A percentile compares a stretch with the other conserved stretches of the same genome.
phyloP scores from a whole-genome alignment of 2,797 vertebrate genomes.

The Iguana delicatissima region DNA sequence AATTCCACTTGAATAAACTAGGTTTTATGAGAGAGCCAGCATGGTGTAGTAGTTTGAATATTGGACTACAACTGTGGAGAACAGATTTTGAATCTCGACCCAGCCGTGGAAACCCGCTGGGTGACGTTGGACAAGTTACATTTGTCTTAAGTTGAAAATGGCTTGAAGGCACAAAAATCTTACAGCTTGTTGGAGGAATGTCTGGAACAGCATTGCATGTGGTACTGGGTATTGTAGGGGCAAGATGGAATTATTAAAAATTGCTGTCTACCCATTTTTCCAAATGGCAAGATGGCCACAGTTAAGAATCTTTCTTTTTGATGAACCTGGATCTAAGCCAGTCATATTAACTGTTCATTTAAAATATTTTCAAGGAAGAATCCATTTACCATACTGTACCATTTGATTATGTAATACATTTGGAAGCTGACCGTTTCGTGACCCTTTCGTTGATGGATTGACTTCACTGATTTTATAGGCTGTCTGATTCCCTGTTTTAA shows the following conservation, averaged over 20 bases:
- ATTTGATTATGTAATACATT: neutral
- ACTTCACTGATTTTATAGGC: neutral
- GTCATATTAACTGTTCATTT: neutral
- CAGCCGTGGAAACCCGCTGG: no score
- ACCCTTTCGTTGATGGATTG: neutral
- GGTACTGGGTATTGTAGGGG: no score
- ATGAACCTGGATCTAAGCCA: neutral
- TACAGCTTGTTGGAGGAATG: no score
- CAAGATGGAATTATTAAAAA: neutral
- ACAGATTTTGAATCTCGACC: no score
- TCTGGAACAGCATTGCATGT: neutral
- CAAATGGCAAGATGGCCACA: neutral
- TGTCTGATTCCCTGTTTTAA: neutral
- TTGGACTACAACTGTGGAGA: no score
- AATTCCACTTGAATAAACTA: neutral
- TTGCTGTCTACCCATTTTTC: neutral
- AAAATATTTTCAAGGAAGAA: neutral
- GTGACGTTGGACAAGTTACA: no score
- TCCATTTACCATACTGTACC: neutral
- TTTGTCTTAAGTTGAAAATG: no score
- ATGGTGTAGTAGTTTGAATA: no score
- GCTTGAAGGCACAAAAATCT: no score
- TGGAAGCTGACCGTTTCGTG: neutral
- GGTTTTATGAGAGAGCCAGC: no score
- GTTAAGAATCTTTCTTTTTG: no score